phyloP scores from a whole-genome alignment of 2,888 invertebrate species.

The Hypomecis atomaria region DNA sequence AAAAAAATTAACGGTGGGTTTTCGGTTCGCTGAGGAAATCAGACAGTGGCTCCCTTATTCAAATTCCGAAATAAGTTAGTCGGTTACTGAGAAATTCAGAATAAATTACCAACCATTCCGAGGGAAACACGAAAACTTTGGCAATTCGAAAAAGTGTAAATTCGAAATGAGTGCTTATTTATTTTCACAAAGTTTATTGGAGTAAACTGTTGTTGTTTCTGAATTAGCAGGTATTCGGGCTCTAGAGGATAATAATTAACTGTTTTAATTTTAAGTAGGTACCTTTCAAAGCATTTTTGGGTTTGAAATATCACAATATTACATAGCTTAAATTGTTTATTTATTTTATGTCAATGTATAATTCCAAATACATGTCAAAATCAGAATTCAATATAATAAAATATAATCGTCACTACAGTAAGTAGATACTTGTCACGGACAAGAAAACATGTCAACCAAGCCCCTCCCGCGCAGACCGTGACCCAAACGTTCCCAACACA shows the following conservation, averaged over 20 bases:
- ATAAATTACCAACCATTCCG: slow-evolving; percentile 41
- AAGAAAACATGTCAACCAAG: no score
- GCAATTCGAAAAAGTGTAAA: slow-evolving; percentile 46
- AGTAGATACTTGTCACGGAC: no score
- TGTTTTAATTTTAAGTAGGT: no score
- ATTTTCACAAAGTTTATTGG: slow-evolving; percentile 25
- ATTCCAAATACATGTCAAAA: no score
- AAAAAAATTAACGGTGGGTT: no score
- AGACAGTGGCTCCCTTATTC: background rate
- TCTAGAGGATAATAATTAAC: background rate
- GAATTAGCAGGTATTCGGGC: slow-evolving; percentile 1
- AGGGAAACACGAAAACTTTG: slow-evolving; percentile 45
- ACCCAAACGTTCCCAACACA: no score
- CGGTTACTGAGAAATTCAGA: slow-evolving; percentile 34
- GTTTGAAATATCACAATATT: background rate
- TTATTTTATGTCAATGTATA: no score
- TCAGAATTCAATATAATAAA: no score
- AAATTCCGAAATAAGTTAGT: background rate
- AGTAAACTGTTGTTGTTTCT: slow-evolving; percentile 24
- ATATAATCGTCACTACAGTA: no score
- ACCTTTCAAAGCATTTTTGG: no score
- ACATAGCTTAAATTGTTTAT: no score
- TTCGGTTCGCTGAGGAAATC: background rate
- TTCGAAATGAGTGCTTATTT: slow-evolving; percentile 43
- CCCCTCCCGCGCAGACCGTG: no score